Conservation (phyloP, 2,113 vertebrate genomes). For the Carollia perspicillata region DNA sequence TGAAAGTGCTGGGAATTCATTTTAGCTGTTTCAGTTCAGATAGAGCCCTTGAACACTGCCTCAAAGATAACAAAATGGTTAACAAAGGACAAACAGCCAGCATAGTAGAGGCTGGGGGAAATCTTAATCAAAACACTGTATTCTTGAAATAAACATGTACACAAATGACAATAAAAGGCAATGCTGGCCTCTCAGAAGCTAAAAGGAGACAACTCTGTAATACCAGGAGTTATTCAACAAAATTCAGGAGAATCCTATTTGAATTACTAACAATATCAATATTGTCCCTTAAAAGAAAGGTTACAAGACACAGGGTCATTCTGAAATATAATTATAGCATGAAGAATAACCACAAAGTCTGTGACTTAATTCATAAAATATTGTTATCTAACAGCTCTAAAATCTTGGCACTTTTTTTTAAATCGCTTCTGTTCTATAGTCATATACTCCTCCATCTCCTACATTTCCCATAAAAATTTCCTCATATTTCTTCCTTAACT, state of each 20-base stretch:
- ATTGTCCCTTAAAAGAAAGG: not conserved
- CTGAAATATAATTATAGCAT: slow-evolving; percentile 22
- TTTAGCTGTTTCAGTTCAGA: slow-evolving; percentile 24
- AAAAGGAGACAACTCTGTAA: not conserved
- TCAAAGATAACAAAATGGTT: not conserved
- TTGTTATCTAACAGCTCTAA: not conserved
- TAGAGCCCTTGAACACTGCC: not conserved
- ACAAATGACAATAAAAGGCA: slow-evolving; percentile 7
- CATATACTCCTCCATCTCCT: not conserved
- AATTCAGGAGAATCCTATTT: not conserved
- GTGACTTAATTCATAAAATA: slow-evolving; percentile 11
- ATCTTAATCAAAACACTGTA: not conserved
- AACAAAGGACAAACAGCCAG: not conserved
- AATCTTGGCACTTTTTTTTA: slow-evolving; percentile 11
- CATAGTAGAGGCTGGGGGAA: not conserved
- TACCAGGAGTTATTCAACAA: not conserved
- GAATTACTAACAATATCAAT: slow-evolving; percentile 1
- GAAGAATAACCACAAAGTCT: not conserved
- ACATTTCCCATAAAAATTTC: slow-evolving; percentile 16
- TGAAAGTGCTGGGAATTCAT: not conserved
- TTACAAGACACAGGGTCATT: not conserved
- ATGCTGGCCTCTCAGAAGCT: not conserved
- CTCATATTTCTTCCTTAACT: not conserved
- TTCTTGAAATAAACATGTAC: not conserved
- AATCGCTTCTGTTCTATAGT: slow-evolving; percentile 10